phyloP scores from a whole-genome alignment of 92 coral and sea anemone species.

The Bergia sp. region DNA sequence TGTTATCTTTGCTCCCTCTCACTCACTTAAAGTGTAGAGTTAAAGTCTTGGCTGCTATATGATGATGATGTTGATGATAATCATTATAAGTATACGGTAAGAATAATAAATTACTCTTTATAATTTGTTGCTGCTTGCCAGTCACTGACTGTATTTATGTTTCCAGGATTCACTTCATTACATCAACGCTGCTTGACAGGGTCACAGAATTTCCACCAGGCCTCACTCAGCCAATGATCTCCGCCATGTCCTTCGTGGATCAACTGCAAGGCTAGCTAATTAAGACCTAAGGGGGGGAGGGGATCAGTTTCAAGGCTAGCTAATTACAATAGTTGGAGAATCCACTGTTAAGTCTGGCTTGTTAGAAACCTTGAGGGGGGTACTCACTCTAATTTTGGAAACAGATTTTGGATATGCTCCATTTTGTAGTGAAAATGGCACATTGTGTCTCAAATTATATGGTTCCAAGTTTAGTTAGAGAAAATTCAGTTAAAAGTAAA shows the following conservation, averaged over 20 bases:
- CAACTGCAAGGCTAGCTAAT: constrained; percentile 59
- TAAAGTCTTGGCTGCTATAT: too few species aligned
- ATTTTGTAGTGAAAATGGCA: too few species aligned
- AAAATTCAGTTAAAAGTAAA: too few species aligned
- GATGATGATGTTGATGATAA: neutral
- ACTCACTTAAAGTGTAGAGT: too few species aligned
- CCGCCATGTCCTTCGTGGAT: constrained; percentile 90
- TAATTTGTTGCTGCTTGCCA: neutral
- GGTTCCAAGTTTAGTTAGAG: neutral
- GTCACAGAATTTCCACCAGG: constrained; percentile 73
- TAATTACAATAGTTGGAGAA: too few species aligned
- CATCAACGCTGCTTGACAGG: constrained; percentile 77
- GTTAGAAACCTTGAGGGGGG: too few species aligned
- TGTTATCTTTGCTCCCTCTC: too few species aligned
- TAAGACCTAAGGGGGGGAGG: too few species aligned
- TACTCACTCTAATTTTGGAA: too few species aligned
- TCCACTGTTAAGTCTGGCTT: too few species aligned
- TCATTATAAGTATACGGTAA: too few species aligned
- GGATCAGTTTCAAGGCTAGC: neutral
- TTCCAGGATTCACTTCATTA: constrained; percentile 78
- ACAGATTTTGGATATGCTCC: neutral
- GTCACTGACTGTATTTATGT: neutral
- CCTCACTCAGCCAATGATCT: constrained; percentile 84
- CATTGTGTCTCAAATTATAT: too few species aligned
- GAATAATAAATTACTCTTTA: neutral